These are phyloP conservation scores for Zaprionus vittiger DNA, from an alignment of 1,140 invertebrate species.

Conservation along the genomic window DNA sequence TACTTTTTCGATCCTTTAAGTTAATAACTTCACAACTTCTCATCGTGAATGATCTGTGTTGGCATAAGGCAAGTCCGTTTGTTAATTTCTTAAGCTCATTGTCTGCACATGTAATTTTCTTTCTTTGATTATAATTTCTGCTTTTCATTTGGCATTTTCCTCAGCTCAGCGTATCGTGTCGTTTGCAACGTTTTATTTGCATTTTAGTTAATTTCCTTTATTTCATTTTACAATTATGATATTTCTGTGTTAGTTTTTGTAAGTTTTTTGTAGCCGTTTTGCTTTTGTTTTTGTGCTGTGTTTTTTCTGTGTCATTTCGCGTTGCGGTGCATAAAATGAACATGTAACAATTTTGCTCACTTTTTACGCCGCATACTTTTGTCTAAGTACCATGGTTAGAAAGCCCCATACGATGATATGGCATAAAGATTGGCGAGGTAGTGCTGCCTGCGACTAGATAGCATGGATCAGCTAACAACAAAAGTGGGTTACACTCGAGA, in stretches of 20 bases:
- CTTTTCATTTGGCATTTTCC: slow-evolving; percentile 51
- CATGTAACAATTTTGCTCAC: slow-evolving; percentile 54
- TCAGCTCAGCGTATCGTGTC: slow-evolving; percentile 7
- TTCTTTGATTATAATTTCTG: slow-evolving; percentile 58
- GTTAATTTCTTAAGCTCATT: slow-evolving; percentile 45
- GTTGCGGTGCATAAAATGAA: slow-evolving; percentile 32
- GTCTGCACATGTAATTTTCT: slow-evolving; percentile 48
- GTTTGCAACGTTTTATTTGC: slow-evolving; percentile 37
- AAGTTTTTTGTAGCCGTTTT: slow-evolving; percentile 12
- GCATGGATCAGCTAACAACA: slow-evolving; percentile 11
- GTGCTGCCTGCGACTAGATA: background rate
- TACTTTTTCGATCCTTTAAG: background rate
- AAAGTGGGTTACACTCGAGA: slow-evolving; percentile 41
- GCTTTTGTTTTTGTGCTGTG: slow-evolving; percentile 54
- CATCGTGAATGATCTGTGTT: slow-evolving; percentile 34
- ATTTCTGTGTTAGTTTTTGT: slow-evolving; percentile 18
- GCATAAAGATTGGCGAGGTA: background rate
- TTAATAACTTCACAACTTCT: background rate
- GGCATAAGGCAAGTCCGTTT: slow-evolving; percentile 13
- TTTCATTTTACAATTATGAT: slow-evolving; percentile 23
- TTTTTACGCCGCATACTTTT: slow-evolving; percentile 36
- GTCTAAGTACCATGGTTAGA: slow-evolving; percentile 9
- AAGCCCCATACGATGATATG: background rate
- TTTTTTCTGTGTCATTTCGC: slow-evolving; percentile 55
- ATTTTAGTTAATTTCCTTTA: slow-evolving; percentile 40